Conservation (phyloP, 2,113 vertebrate species). For the Polypterus bichir region DNA sequence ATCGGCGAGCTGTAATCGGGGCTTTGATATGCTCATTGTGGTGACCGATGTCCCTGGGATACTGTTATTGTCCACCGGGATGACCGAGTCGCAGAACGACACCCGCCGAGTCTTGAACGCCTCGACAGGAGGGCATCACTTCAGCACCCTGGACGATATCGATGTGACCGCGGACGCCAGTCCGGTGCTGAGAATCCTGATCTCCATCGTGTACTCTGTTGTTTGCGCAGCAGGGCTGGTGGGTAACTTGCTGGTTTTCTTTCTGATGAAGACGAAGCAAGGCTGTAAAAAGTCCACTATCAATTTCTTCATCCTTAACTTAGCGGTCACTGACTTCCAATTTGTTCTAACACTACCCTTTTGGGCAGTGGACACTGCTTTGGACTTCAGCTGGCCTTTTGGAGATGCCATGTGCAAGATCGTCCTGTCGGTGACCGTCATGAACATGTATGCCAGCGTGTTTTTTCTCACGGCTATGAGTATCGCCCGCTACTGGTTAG, state of each 20-base stretch:
- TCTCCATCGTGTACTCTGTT: conserved; percentile 47
- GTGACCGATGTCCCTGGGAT: conserved; percentile 14
- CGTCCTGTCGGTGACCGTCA: conserved; percentile 49
- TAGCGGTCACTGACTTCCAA: conserved; percentile 55
- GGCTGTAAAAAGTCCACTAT: conserved; percentile 43
- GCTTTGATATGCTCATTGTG: not conserved
- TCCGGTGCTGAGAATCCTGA: conserved; percentile 41
- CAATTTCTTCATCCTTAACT: conserved; percentile 50
- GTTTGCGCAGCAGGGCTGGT: conserved; percentile 49
- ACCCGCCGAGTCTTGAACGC: conserved; percentile 24
- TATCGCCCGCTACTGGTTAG: conserved; percentile 47
- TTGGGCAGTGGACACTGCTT: conserved; percentile 52
- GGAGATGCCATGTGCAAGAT: conserved; percentile 53
- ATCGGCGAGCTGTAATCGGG: conserved; percentile 14
- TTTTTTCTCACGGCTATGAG: conserved; percentile 59
- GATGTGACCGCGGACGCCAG: conserved; percentile 40
- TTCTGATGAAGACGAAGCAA: conserved; percentile 46
- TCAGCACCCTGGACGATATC: conserved; percentile 35
- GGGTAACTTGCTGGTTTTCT: conserved; percentile 48
- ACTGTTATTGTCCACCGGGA: conserved; percentile 20
- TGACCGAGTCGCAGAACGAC: conserved; percentile 38
- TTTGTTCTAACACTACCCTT: conserved; percentile 58
- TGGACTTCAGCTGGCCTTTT: conserved; percentile 63
- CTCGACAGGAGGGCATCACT: conserved; percentile 25
- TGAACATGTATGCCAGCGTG: conserved; percentile 59